Evolutionary conservation across 1,140 invertebrate genomes (phyloP).

Genomic region (Tachypleus tridentatus): DNA sequence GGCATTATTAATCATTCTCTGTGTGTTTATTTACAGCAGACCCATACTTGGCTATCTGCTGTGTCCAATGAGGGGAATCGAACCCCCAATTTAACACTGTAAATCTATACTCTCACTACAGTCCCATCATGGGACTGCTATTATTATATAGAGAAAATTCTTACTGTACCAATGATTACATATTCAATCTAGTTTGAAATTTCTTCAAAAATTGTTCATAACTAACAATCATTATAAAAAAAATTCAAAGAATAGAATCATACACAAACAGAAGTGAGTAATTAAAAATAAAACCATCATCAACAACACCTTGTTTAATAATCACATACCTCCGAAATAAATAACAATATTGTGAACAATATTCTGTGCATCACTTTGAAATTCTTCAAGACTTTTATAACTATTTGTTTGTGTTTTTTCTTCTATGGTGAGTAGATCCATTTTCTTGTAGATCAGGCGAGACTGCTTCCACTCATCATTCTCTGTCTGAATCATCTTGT

Average conservation of each 20-base stretch:
- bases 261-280: neutral
- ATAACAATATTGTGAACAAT: constrained; percentile 53
- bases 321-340: constrained; percentile 41
- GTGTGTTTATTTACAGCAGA: no score
- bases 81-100: no score
- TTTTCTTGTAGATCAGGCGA: constrained; percentile 39
- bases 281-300: neutral
- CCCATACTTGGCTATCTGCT: no score
- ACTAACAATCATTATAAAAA: neutral
- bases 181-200: no score
- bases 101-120: no score
- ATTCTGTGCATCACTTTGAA: constrained; percentile 48
- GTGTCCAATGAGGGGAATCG: no score
- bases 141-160: no score
- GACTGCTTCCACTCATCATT: constrained; percentile 40
- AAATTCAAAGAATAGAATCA: constrained; percentile 1
- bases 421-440: constrained; percentile 44
- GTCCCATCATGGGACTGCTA: no score
- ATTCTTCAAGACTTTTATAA: constrained; percentile 46
- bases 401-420: constrained; percentile 35
- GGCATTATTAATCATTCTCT: no score
- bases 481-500: constrained; percentile 31
- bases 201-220: no score
- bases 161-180: no score
- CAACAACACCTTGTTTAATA: no score